Percentiles rank a stretch among this genome's conserved stretches.
Evolutionary conservation across 2,888 invertebrate species (phyloP).

Genomic region (Myathropa florea): DNA sequence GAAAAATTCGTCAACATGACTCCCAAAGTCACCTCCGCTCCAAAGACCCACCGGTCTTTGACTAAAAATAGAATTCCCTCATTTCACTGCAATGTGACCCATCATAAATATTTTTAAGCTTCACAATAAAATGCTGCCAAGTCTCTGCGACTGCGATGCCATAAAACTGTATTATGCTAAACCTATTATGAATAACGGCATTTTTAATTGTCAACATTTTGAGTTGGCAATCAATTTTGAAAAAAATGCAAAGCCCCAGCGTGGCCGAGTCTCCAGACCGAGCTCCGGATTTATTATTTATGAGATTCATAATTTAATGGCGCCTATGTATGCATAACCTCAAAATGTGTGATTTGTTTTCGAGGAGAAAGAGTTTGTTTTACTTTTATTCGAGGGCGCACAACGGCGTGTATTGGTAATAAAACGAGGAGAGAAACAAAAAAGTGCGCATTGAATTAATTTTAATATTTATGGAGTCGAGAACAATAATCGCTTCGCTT

Average conservation of each 20-base stretch:
- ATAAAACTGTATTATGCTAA: constrained; percentile 2
- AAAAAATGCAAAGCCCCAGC: background rate
- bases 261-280: no score
- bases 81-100: background rate
- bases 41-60: background rate
- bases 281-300: background rate
- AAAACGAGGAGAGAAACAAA: background rate
- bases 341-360: background rate
- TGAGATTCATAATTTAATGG: constrained; percentile 6
- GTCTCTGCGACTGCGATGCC: background rate
- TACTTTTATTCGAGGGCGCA: background rate
- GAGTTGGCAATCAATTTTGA: background rate
- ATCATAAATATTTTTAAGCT: background rate
- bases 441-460: background rate
- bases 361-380: background rate
- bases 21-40: background rate
- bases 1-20: background rate
- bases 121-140: background rate
- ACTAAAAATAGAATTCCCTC: background rate
- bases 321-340: background rate
- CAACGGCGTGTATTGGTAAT: background rate
- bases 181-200: background rate
- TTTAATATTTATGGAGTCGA: background rate
- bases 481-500: background rate
- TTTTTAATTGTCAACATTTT: background rate